These are phyloP conservation scores for Gopherus evgoodei DNA, from an alignment of 2,113 vertebrate species.

Conservation along the genomic window DNA sequence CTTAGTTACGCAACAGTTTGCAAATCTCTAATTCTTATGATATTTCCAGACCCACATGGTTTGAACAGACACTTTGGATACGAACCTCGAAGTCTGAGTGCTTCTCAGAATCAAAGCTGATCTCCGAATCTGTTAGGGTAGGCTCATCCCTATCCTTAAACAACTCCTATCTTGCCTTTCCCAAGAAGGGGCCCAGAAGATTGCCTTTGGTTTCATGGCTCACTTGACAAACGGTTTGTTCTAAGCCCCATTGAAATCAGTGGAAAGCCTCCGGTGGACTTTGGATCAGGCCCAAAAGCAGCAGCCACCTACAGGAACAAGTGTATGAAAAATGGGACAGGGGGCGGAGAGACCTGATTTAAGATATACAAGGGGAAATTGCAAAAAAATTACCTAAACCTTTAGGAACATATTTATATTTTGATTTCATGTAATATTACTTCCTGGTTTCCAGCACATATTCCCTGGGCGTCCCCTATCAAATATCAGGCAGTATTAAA, in stretches of 20 bases:
- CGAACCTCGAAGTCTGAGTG: fast-evolving
- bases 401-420: constrained; percentile 77
- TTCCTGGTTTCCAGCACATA: constrained; percentile 75
- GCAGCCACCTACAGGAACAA: not conserved
- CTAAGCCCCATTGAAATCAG: not conserved
- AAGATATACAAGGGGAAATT: constrained; percentile 70
- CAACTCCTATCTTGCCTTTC: not conserved
- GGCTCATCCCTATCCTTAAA: not conserved
- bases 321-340: constrained; percentile 41
- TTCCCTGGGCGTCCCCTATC: constrained; percentile 70
- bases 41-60: not conserved
- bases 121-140: fast-evolving
- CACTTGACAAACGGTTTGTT: not conserved
- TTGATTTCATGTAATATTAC: constrained; percentile 77
- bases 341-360: constrained; percentile 44
- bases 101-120: not conserved
- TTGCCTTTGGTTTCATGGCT: not conserved
- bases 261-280: fast-evolving
- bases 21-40: not conserved
- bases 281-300: not conserved
- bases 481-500: constrained; percentile 76
- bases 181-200: not conserved
- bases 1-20: fast-evolving
- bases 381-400: constrained; percentile 75
- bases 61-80: not conserved